Base-by-base conservation (phyloP, 1,140 invertebrate species). In the Homarus americanus region DNA sequence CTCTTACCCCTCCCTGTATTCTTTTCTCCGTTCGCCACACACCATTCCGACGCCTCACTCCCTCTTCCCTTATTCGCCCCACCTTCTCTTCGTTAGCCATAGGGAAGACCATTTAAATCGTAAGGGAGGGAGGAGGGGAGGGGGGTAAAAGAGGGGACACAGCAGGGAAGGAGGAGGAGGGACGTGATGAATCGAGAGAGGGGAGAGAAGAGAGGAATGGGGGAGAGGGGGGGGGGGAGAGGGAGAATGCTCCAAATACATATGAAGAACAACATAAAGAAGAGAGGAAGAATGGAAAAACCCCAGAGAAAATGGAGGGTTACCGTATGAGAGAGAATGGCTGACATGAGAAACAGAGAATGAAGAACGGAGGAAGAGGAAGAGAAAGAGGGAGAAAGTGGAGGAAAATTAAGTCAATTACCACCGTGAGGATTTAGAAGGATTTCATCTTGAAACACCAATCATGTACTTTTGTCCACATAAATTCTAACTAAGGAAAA, bases 211-310 rank as follows among this genome's bases (percentile, higher is more conserved):
- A 32, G 34, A 32, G 20, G 34, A 38, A 24, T 49, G 44, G 32
- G 44, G 12, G 78, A 80, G 44, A 80, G n/a, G 53, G 44, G 32
- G 44, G 32, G 41, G 53, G 44, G 53, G 44, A 80, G 24, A n/a
- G n/a, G 53, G 32, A 20, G 24, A 79, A n/a, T 9, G 20, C 10
- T n/a, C 4, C 5, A 79, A n/a, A 49, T n/a, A 12, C n/a, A 10
- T 1, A 75, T 20, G 24, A 15, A 75, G 40, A 38, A 24, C 3
- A 20, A 12, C 15, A 75, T 5, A 2, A 28, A 12, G n/a, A 36
- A 17, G 41, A 40, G 41, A 78, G 41, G 10, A 2, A 78, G 36
- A 40, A n/a, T n/a, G n/a, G n/a, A n/a, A n/a, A n/a, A n/a, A n/a
- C n/a, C n/a, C n/a, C n/a, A n/a, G 36, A 78, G 41, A 41, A n/a